Evolutionary conservation across 1,140 invertebrate species (phyloP), one percentile per base, ranked within the genome.

Genomic region (Brachionus angularis): DNA sequence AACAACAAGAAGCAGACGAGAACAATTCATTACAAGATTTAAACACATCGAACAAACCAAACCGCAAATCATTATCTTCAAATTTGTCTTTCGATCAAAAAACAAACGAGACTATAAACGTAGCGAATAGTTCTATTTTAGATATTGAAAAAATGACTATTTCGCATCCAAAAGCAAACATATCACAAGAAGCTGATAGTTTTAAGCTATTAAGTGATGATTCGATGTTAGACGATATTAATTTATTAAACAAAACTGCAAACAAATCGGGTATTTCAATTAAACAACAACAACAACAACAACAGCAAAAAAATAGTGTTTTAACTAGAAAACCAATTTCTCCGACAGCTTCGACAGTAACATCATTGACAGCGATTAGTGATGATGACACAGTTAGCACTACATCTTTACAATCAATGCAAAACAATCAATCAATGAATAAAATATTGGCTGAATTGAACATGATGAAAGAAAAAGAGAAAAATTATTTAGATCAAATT

Each of bases 1-100:
- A 39, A 58, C 53, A 23, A 58, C 33, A 58, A 31, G 53, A 58
- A 58, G 53, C 27, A n/a, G n/a, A n/a, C n/a, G n/a, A n/a, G n/a
- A n/a, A n/a, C n/a, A n/a, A n/a, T n/a, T n/a, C n/a, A n/a, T n/a
- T n/a, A n/a, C n/a, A n/a, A n/a, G n/a, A n/a, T n/a, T n/a, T n/a
- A n/a, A n/a, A n/a, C n/a, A n/a, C n/a, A n/a, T n/a, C n/a, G n/a
- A n/a, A n/a, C n/a, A n/a, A n/a, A n/a, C n/a, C 53, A 36, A 58
- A 58, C 10, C 16, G 33, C 14, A 58, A 58, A 33, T 39, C 33
- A 39, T 36, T 58, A 25, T 58, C 34, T 18, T 58, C 53, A 39
- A 58, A 36, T 39, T 39, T 23, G 12, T 58, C 53, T 14, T 25
- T 58, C 12, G 33, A 58, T 5, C 52, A 55, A 16, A 58, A 58